Conservation (phyloP, 2,888 invertebrate genomes). For the Zaprionus bogoriensis region DNA sequence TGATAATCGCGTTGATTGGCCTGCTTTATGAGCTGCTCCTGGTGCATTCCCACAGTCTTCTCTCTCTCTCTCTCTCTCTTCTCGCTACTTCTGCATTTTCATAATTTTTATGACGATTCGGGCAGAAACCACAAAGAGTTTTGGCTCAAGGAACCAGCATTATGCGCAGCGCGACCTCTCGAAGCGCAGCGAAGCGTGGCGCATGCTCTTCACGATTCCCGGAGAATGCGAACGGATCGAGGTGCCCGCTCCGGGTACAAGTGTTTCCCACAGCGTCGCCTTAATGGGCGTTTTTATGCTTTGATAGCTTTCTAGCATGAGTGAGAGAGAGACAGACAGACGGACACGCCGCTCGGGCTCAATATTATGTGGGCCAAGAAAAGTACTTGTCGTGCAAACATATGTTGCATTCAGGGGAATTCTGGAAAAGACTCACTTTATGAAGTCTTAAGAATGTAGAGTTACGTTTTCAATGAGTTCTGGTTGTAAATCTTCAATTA, state of each 20-base stretch:
- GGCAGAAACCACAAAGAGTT: constrained; percentile 42
- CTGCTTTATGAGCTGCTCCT: constrained; percentile 22
- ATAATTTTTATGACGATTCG: constrained; percentile 30
- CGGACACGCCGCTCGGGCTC: background rate
- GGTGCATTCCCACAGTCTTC: constrained; percentile 36
- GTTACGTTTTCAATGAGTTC: no score
- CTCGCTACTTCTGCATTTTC: background rate
- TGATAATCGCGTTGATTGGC: background rate
- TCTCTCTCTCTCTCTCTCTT: background rate
- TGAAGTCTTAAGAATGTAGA: background rate
- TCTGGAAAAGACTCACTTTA: no score
- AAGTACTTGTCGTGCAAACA: no score
- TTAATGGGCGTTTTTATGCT: constrained; percentile 75
- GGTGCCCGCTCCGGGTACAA: background rate
- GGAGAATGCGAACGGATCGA: constrained; percentile 1
- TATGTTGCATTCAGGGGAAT: no score
- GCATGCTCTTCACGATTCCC: constrained; percentile 16
- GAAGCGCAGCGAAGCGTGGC: constrained; percentile 58
- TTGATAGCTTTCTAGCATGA: constrained; percentile 46
- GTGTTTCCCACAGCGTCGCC: constrained; percentile 48
- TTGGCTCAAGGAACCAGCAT: constrained; percentile 31
- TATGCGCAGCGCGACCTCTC: constrained; percentile 51
- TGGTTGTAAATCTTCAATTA: no score
- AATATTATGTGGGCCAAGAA: constrained; percentile 9
- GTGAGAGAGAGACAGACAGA: background rate